phyloP scores from a whole-genome alignment of 1,140 invertebrate genomes.

The Forficula auricularia region DNA sequence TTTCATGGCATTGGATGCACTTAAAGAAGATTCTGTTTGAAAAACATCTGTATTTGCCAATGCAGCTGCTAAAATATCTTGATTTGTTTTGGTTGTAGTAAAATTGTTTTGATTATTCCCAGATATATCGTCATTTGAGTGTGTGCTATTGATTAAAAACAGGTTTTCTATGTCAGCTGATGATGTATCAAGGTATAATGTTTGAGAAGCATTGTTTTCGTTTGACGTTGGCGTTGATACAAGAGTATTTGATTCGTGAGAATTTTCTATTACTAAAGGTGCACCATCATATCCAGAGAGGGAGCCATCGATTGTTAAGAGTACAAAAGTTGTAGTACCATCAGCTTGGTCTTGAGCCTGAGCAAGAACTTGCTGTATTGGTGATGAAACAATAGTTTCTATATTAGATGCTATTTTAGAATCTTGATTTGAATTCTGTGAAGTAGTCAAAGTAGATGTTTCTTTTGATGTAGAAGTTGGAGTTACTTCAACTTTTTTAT shows the following conservation, averaged over 20 bases:
- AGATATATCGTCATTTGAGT: neutral
- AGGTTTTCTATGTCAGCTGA: slow-evolving; percentile 1
- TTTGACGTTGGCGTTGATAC: too few species aligned
- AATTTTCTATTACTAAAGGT: neutral
- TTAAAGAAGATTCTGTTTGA: slow-evolving; percentile 34
- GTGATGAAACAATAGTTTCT: neutral
- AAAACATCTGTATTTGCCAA: slow-evolving; percentile 56
- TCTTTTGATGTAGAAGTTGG: neutral
- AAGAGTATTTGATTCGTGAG: too few species aligned
- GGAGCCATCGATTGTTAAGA: slow-evolving; percentile 43
- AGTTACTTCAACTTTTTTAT: neutral
- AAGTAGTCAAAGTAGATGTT: slow-evolving; percentile 2
- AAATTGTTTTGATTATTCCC: neutral
- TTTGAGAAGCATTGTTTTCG: too few species aligned
- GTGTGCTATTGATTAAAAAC: neutral
- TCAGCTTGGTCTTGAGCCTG: slow-evolving; percentile 19
- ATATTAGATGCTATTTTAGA: too few species aligned
- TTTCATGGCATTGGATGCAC: slow-evolving; percentile 16
- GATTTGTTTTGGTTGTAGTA: slow-evolving; percentile 27
- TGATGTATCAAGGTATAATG: neutral
- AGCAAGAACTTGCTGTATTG: neutral
- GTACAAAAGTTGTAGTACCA: slow-evolving; percentile 36
- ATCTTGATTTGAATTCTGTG: neutral
- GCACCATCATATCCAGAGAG: slow-evolving; percentile 45
- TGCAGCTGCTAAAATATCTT: slow-evolving; percentile 57